Evolutionary conservation across 2,888 invertebrate species (phyloP).

Genomic region (Cheilosia scutellata): DNA sequence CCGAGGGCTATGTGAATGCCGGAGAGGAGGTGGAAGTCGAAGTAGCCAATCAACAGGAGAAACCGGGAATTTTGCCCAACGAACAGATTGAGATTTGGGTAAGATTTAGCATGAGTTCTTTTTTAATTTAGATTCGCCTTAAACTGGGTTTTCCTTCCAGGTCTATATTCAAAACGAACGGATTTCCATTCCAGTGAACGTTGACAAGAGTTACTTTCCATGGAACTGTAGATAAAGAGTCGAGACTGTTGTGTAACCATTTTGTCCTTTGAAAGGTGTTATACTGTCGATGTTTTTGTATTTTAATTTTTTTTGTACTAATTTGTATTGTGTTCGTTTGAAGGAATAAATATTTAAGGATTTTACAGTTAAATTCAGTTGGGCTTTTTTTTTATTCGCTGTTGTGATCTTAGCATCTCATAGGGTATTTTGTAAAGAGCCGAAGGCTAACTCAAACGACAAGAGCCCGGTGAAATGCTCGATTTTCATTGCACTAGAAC

Average conservation of each 20-base stretch:
- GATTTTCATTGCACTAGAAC: no score
- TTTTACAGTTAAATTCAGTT: not conserved
- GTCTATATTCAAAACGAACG: conserved; percentile 81
- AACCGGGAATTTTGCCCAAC: conserved; percentile 67
- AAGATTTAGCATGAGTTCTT: not conserved
- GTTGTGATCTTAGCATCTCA: no score
- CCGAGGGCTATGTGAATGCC: conserved; percentile 80
- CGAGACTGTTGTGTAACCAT: not conserved
- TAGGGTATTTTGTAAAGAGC: no score
- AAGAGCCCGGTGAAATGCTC: no score
- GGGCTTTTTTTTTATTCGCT: not conserved
- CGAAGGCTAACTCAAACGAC: no score
- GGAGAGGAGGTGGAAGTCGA: conserved; percentile 78
- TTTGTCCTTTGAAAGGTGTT: not conserved
- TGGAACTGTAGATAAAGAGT: conserved; percentile 50
- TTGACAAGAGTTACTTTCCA: conserved; percentile 66
- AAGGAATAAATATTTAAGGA: not conserved
- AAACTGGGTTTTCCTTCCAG: conserved; percentile 65
- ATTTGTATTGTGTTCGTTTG: not conserved
- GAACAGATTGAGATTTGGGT: conserved; percentile 79
- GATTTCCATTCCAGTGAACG: conserved; percentile 81
- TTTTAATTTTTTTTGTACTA: not conserved
- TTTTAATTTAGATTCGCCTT: not conserved
- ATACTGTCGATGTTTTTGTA: not conserved
- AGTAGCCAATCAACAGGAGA: conserved; percentile 62